phyloP scores from a whole-genome alignment of 2,113 vertebrate species.

The Heptranchias perlo region DNA sequence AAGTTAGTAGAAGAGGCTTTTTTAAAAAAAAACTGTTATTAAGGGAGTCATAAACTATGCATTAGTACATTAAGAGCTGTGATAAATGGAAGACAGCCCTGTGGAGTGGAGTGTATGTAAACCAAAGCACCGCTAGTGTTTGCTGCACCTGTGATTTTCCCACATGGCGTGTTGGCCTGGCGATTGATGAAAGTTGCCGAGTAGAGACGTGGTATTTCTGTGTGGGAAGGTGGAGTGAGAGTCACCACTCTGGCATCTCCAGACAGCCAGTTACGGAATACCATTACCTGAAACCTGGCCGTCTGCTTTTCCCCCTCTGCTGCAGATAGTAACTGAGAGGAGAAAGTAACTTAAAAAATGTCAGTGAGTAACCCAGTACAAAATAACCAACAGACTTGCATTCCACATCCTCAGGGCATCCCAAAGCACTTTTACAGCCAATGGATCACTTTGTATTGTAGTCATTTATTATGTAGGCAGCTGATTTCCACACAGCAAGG shows the following conservation, averaged over 20 bases:
- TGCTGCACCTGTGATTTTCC: background rate
- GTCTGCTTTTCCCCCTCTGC: background rate
- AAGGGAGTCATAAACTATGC: conserved; percentile 23
- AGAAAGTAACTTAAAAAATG: background rate
- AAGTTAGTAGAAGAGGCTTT: conserved; percentile 13
- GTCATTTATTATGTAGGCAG: background rate
- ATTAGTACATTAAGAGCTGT: conserved; percentile 21
- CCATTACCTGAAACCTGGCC: background rate
- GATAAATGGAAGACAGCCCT: background rate
- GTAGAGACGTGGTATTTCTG: background rate
- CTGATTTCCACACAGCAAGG: background rate
- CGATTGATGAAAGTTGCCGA: background rate
- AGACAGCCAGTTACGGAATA: background rate
- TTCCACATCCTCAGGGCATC: background rate
- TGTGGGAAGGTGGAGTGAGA: background rate
- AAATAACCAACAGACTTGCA: background rate
- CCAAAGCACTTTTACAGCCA: background rate
- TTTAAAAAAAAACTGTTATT: background rate
- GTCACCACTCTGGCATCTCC: background rate
- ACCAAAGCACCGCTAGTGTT: background rate
- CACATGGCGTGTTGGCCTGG: background rate
- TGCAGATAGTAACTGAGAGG: background rate
- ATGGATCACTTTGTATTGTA: background rate
- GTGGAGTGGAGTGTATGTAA: background rate
- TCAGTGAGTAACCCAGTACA: background rate